These are phyloP conservation scores for Vanessa tameamea DNA, from an alignment of 1,140 invertebrate genomes.

Conservation along the genomic window DNA sequence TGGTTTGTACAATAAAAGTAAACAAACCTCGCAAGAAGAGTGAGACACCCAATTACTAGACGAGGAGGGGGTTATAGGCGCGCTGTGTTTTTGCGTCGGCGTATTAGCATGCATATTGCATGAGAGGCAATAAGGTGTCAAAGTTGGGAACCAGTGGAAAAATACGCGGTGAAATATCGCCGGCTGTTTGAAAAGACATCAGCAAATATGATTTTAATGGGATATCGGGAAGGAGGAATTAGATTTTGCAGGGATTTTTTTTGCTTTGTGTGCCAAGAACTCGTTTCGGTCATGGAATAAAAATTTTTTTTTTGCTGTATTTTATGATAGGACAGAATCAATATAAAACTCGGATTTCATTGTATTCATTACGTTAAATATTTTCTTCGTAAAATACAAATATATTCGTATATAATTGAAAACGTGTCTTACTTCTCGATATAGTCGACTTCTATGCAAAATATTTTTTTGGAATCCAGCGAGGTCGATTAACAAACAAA, in stretches of 20 bases:
- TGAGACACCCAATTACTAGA: constrained; percentile 47
- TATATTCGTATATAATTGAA: too few species aligned
- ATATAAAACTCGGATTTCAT: too few species aligned
- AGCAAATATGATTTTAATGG: constrained; percentile 49
- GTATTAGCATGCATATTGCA: constrained; percentile 73
- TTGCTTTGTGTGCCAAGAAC: background rate
- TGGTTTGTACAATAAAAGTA: too few species aligned
- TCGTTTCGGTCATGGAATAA: background rate
- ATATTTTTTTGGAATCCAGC: too few species aligned
- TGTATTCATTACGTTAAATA: too few species aligned
- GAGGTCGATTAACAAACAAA: too few species aligned
- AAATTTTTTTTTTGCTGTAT: background rate
- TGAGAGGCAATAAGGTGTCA: constrained; percentile 70
- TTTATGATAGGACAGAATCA: too few species aligned
- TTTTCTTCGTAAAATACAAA: too few species aligned
- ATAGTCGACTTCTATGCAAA: too few species aligned
- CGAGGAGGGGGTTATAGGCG: constrained; percentile 33
- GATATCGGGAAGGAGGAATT: constrained; percentile 23
- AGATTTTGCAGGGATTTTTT: background rate
- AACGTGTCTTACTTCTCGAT: too few species aligned
- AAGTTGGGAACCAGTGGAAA: constrained; percentile 54
- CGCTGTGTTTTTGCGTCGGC: constrained; percentile 39
- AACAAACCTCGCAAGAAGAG: background rate
- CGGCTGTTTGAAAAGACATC: constrained; percentile 42
- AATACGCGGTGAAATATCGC: constrained; percentile 42